A percentile compares a stretch with the other conserved stretches of the same genome.
These are phyloP conservation scores for Semicossyphus pulcher DNA, from an alignment of 2,113 vertebrate species.

Conservation along the genomic window DNA sequence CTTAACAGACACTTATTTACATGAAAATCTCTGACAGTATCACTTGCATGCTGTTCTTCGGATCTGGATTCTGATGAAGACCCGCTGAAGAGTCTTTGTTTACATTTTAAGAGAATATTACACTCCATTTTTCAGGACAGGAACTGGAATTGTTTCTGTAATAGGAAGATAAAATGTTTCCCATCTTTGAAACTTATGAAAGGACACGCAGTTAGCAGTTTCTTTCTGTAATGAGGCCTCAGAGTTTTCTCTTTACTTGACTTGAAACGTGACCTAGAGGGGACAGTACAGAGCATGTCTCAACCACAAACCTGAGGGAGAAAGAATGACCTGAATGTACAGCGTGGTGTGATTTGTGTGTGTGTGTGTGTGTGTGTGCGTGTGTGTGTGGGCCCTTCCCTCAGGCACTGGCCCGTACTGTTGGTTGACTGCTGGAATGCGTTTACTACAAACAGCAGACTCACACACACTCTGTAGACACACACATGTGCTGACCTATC, in stretches of 20 bases:
- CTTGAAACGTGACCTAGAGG: background rate
- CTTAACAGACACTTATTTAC: no score
- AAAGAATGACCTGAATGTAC: constrained; percentile 71
- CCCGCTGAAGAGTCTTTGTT: no score
- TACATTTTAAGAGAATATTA: no score
- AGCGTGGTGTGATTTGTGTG: constrained; percentile 20
- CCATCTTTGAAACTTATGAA: background rate
- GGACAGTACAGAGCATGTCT: constrained; percentile 43
- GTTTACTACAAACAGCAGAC: constrained; percentile 59
- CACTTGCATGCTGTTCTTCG: no score
- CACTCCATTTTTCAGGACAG: no score
- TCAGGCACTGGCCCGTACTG: constrained; percentile 45
- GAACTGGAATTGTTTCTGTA: no score
- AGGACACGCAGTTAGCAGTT: background rate
- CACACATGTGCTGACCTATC: constrained; percentile 51
- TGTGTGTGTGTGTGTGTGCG: constrained; percentile 22
- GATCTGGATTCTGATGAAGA: no score
- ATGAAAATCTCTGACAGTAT: no score
- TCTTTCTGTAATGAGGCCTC: background rate
- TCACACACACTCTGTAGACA: background rate
- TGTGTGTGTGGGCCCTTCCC: constrained; percentile 52
- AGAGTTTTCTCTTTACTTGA: background rate
- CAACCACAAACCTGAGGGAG: constrained; percentile 49
- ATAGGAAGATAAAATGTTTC: background rate
- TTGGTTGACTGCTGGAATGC: constrained; percentile 67